Percentiles rank a stretch among this genome's conserved stretches.
Conservation (phyloP, 2,797 vertebrate genomes). For the Momotus momota region DNA sequence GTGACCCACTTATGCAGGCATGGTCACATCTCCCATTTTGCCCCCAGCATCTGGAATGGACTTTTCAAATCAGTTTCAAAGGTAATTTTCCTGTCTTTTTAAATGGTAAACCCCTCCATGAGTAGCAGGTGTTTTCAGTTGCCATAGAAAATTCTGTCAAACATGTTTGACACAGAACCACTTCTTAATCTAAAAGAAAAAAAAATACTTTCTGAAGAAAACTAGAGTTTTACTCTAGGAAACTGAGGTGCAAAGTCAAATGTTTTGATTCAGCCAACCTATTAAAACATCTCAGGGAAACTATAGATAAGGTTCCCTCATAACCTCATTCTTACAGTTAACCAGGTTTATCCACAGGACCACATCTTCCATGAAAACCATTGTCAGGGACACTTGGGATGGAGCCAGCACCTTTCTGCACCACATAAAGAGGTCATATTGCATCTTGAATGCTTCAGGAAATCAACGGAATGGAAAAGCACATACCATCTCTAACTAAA, state of each 20-base stretch:
- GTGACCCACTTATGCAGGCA: background rate
- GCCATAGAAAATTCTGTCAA: background rate
- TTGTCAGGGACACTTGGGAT: background rate
- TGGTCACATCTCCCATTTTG: background rate
- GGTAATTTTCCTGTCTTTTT: background rate
- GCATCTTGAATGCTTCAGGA: background rate
- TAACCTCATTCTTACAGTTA: background rate
- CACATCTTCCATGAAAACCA: background rate
- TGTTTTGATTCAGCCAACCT: background rate
- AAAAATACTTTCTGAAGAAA: background rate
- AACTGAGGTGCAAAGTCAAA: background rate
- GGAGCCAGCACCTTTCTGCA: background rate
- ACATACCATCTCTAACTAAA: accelerated
- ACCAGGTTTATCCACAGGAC: background rate
- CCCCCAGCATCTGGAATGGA: accelerated
- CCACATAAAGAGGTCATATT: background rate
- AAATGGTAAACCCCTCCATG: background rate
- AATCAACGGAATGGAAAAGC: background rate
- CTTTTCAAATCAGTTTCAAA: background rate
- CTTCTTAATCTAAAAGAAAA: background rate
- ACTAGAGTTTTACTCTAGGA: background rate
- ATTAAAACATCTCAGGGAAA: background rate
- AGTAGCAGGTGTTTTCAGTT: background rate
- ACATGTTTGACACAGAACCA: background rate
- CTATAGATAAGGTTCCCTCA: background rate